A percentile compares a stretch with the other conserved stretches of the same genome.
These are phyloP conservation scores for Phragmatobia fuliginosa DNA, from an alignment of 2,888 invertebrate genomes.

Conservation along the genomic window DNA sequence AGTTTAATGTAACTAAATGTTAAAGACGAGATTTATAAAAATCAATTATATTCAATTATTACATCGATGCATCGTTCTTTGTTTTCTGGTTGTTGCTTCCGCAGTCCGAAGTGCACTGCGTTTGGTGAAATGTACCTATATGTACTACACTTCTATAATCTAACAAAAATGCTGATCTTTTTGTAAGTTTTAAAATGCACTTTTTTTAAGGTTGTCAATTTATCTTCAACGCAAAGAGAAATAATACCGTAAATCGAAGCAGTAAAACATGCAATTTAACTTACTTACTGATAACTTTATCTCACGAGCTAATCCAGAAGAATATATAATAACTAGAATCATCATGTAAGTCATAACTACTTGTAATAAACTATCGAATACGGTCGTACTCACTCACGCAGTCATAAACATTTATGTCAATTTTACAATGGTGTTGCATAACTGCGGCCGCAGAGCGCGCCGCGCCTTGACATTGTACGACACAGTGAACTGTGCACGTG, in stretches of 20 bases:
- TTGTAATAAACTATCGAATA: constrained; percentile 45
- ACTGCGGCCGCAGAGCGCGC: constrained; percentile 59
- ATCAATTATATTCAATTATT: background rate
- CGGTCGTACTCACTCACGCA: constrained; percentile 53
- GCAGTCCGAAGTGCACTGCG: background rate
- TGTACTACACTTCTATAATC: background rate
- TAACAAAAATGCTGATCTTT: background rate
- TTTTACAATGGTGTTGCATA: constrained; percentile 81
- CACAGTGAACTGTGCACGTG: constrained; percentile 80
- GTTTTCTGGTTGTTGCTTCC: background rate
- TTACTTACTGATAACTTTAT: constrained; percentile 9
- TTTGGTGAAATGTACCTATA: background rate
- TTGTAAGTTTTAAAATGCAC: background rate
- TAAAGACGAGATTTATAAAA: background rate
- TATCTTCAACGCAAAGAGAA: background rate
- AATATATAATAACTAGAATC: constrained; percentile 35
- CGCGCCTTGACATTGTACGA: constrained; percentile 84
- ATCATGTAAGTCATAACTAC: constrained; percentile 38
- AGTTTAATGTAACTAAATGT: background rate
- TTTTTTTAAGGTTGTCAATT: background rate
- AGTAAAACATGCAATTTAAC: background rate
- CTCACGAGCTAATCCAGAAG: constrained; percentile 8
- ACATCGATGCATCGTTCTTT: background rate
- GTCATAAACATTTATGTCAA: constrained; percentile 77
- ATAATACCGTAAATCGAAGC: background rate